Base-by-base conservation (phyloP, 1,140 invertebrate species). In the Lordiphosa mommai region DNA sequence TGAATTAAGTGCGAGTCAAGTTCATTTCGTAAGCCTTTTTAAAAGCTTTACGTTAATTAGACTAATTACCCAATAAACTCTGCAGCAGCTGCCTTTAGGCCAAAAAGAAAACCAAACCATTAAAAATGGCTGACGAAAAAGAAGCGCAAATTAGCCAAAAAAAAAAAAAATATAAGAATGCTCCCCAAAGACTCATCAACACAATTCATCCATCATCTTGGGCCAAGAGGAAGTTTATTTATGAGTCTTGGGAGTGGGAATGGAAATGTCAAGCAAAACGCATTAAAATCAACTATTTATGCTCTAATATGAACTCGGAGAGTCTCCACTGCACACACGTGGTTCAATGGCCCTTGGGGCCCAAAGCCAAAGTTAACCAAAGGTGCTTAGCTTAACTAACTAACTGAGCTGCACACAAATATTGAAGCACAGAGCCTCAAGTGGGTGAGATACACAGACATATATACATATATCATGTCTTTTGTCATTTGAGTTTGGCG, bases 201-300 rank as follows among this genome's bases (percentile, higher is more conserved):
- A 46, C 63, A 80, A 80, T 86, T 86, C 61, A 85, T 85, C 80
- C 61, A 85, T 85, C 80, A 85, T 80, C 74, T 60, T 51, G 46
- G 67, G 44, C 13, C 14, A 27, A 38, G 47, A 29, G 43, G 12
- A 53, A 48, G 34, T 60, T 70, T 74, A 70, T 74, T 74, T 74
- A 74, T 69, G 64, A 43, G 9, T 33, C 30, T 20, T 32, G 13
- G 17, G 12, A 17, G 23, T 13, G 10, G 17, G 44, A 5, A 20
- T 10, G 37, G 10, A 14, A 6, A 10, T 5, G n/a, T 17, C 20
- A 23, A 23, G 20, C 17, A 34, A 27, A 34, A 20, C 29, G 10
- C 37, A 29, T 12, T 23, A 6, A 14, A 34, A 37, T 44, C 13
- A 56, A 41, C 38, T 56, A 23, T 14, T 23, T 23, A 23, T 23